phyloP scores from a whole-genome alignment of 2,888 invertebrate species.

The Pharmacophagus antenor region DNA sequence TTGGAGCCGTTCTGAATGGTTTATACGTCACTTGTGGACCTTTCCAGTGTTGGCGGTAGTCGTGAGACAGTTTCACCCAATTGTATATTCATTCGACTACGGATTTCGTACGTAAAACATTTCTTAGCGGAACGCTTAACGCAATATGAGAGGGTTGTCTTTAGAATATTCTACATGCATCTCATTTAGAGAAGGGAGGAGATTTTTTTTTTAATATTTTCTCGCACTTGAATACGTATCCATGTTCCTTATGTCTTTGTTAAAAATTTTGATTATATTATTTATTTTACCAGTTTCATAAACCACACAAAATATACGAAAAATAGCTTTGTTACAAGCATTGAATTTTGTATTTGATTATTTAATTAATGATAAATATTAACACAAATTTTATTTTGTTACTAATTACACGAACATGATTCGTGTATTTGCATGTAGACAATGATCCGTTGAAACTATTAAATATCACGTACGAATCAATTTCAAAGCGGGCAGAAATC shows the following conservation, averaged over 20 bases:
- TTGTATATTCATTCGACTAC: slow-evolving; percentile 72
- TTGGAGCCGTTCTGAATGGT: slow-evolving; percentile 75
- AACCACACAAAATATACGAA: too few relatives aligned
- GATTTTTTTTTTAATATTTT: background rate
- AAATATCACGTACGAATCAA: slow-evolving; percentile 78
- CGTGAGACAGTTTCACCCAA: slow-evolving; percentile 62
- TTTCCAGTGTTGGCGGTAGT: slow-evolving; percentile 64
- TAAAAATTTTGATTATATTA: too few relatives aligned
- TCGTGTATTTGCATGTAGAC: slow-evolving; percentile 42
- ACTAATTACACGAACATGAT: background rate
- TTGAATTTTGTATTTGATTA: too few relatives aligned
- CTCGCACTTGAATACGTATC: background rate
- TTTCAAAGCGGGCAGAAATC: slow-evolving; percentile 74
- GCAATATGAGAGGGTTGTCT: slow-evolving; percentile 8
- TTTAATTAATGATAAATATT: too few relatives aligned
- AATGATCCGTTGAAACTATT: slow-evolving; percentile 58
- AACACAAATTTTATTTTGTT: background rate
- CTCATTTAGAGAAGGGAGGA: background rate
- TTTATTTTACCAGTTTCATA: too few relatives aligned
- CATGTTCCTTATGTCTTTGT: background rate
- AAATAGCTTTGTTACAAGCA: too few relatives aligned
- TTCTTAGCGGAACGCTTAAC: slow-evolving; percentile 19
- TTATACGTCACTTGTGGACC: slow-evolving; percentile 78
- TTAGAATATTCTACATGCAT: slow-evolving; percentile 26
- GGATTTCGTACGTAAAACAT: slow-evolving; percentile 35